phyloP scores from a whole-genome alignment of 2,888 invertebrate genomes.

The Trilocha varians region DNA sequence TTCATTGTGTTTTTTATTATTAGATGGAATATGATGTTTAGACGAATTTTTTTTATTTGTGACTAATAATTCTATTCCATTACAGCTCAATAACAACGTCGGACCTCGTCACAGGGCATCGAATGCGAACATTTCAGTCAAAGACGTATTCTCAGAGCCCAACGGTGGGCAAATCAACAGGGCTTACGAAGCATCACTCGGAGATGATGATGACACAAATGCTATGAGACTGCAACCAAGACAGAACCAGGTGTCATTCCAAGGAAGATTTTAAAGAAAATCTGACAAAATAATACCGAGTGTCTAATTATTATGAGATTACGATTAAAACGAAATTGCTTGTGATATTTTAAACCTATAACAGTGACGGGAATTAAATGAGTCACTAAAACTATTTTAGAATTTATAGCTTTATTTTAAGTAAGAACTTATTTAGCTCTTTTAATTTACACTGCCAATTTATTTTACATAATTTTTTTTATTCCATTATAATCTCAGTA shows the following conservation, averaged over 20 bases:
- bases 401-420: slow-evolving; percentile 40
- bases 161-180: slow-evolving; percentile 83
- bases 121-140: slow-evolving; percentile 84
- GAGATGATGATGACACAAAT: slow-evolving; percentile 79
- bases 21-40: too few relatives aligned
- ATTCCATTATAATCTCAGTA: slow-evolving; percentile 13
- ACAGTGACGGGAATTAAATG: slow-evolving; percentile 3
- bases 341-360: slow-evolving; percentile 7
- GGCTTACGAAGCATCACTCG: slow-evolving; percentile 79
- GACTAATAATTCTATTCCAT: too few relatives aligned
- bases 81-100: slow-evolving; percentile 75
- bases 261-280: slow-evolving; percentile 48
- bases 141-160: slow-evolving; percentile 84
- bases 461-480: slow-evolving; percentile 33
- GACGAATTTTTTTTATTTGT: too few relatives aligned
- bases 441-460: slow-evolving; percentile 63
- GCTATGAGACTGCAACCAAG: slow-evolving; percentile 82
- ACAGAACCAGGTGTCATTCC: slow-evolving; percentile 76
- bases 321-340: slow-evolving; percentile 4
- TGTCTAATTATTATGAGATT: neutral
- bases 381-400: slow-evolving; percentile 24
- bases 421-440: slow-evolving; percentile 26
- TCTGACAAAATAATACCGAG: slow-evolving; percentile 34
- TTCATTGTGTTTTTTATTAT: too few relatives aligned
- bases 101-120: slow-evolving; percentile 82